These are phyloP conservation scores for Ptilonorhynchus violaceus DNA, from an alignment of 2,113 vertebrate species.

Conservation along the genomic window DNA sequence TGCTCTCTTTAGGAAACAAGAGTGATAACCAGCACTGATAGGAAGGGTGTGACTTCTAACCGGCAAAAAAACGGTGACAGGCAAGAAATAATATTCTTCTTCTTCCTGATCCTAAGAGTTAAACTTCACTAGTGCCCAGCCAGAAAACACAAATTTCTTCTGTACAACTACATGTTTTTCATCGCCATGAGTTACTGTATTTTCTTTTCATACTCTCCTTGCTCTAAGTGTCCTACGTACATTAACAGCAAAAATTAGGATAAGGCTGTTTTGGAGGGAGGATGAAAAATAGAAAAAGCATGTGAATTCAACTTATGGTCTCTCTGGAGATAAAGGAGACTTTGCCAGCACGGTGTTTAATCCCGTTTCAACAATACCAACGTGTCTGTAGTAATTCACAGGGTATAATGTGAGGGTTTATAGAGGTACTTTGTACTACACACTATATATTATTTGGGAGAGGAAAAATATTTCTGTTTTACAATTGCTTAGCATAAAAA, in stretches of 20 bases:
- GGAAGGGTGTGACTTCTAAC: neutral
- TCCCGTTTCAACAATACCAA: slow-evolving; percentile 3
- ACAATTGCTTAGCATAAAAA: neutral
- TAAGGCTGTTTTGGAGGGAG: neutral
- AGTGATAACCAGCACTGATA: neutral
- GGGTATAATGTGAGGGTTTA: slow-evolving; percentile 4
- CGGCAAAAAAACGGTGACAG: neutral
- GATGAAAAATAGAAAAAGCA: neutral
- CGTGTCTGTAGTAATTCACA: neutral
- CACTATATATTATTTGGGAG: neutral
- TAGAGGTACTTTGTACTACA: neutral
- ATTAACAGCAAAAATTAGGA: neutral
- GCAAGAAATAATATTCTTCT: neutral
- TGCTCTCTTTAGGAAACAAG: neutral
- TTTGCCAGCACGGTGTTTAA: neutral
- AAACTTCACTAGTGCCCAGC: neutral
- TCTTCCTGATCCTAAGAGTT: neutral
- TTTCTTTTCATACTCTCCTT: neutral
- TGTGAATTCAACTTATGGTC: neutral
- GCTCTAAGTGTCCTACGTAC: neutral
- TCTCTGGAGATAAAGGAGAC: neutral
- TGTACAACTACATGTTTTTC: neutral
- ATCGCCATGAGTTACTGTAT: neutral
- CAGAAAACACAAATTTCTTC: neutral
- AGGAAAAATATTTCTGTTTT: neutral